Conservation (phyloP, 2,888 invertebrate species). For the Diaphora mendica region DNA sequence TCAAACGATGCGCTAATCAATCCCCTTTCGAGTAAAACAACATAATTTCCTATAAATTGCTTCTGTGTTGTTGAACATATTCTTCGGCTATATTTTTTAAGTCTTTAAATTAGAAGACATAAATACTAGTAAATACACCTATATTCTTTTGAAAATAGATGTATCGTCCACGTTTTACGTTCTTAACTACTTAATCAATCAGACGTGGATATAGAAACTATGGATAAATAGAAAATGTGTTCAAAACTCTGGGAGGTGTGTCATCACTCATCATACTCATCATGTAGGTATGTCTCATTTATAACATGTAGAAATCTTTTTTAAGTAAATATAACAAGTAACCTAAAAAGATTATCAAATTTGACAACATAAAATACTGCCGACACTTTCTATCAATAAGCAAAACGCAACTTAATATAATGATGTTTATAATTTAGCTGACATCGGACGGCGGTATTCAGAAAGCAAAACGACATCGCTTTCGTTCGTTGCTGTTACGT, state of each 20-base stretch:
- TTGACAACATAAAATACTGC: slow-evolving; percentile 21
- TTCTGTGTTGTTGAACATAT: too few species aligned
- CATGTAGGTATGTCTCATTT: not conserved
- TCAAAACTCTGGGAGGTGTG: not conserved
- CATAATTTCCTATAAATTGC: not conserved
- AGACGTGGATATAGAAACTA: too few species aligned
- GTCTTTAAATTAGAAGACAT: too few species aligned
- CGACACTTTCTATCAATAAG: slow-evolving; percentile 63
- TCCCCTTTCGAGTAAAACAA: not conserved
- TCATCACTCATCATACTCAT: not conserved
- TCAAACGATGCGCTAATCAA: not conserved
- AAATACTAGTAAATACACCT: too few species aligned
- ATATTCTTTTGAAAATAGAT: too few species aligned
- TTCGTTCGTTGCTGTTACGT: slow-evolving; percentile 64
- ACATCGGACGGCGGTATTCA: slow-evolving; percentile 60
- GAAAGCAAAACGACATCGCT: slow-evolving; percentile 82
- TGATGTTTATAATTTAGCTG: slow-evolving; percentile 66
- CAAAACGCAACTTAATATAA: slow-evolving; percentile 45
- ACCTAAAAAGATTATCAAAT: not conserved
- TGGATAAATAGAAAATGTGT: not conserved
- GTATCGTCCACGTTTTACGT: too few species aligned
- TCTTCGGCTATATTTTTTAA: too few species aligned
- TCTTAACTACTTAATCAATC: too few species aligned
- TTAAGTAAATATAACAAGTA: not conserved
- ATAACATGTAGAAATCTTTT: not conserved